Evolutionary conservation across 2,113 vertebrate species (phyloP).

Genomic region (Neodon shergylaensis): DNA sequence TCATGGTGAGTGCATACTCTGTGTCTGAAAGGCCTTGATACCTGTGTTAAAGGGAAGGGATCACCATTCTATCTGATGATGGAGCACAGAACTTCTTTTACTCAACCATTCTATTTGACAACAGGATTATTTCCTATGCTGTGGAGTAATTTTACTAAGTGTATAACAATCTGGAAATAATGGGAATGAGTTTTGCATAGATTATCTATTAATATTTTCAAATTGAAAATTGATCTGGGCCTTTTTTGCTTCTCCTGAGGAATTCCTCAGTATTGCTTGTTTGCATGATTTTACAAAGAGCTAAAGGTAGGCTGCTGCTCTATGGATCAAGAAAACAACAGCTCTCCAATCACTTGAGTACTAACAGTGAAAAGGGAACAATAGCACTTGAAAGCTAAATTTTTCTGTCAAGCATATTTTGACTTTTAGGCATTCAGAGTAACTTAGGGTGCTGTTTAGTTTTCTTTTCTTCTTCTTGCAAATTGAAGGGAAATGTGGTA

Average conservation of each 20-base stretch:
- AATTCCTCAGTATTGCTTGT: neutral
- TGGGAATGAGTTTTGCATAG: neutral
- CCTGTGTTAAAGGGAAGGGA: neutral
- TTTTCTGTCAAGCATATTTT: neutral
- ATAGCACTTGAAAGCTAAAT: neutral
- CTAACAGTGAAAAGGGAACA: neutral
- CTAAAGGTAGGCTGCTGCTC: neutral
- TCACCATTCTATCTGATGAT: neutral
- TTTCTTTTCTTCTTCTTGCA: neutral
- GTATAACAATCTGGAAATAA: neutral
- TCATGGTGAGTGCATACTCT: conserved; percentile 90
- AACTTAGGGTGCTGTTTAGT: neutral
- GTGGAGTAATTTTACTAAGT: neutral
- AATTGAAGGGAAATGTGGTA: neutral
- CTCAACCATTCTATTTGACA: neutral
- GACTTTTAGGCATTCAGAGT: neutral
- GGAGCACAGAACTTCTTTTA: neutral
- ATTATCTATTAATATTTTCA: neutral
- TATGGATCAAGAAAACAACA: neutral
- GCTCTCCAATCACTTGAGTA: neutral
- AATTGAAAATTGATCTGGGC: neutral
- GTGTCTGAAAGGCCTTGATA: neutral
- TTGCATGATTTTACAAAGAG: neutral
- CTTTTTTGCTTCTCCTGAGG: neutral
- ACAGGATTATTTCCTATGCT: neutral